phyloP scores from a whole-genome alignment of 2,113 vertebrate species.

The Cricetomys ansorgei region DNA sequence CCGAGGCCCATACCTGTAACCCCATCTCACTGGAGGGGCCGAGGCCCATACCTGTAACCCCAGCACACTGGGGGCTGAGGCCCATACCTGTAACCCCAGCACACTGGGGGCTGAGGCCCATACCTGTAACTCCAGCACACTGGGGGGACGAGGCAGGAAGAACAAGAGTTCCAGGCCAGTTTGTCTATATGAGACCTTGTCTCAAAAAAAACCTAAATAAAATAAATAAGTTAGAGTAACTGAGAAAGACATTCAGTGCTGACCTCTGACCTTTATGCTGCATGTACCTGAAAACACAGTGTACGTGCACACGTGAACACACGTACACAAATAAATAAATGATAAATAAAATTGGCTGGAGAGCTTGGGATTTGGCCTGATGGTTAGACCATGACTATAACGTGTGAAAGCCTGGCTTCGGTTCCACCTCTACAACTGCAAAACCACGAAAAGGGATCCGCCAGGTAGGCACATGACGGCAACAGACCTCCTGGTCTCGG shows the following conservation, averaged over 20 bases:
- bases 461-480: neutral
- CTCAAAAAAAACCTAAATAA: neutral
- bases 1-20: too few species aligned
- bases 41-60: neutral
- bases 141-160: too few species aligned
- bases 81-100: too few species aligned
- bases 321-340: neutral
- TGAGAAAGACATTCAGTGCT: neutral
- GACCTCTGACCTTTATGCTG: neutral
- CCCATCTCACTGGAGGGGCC: too few species aligned
- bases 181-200: neutral
- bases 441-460: neutral
- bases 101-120: too few species aligned
- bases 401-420: neutral
- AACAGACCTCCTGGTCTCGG: slow-evolving; percentile 91
- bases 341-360: neutral
- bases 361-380: neutral
- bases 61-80: too few species aligned
- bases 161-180: too few species aligned
- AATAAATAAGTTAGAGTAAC: neutral
- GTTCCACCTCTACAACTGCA: neutral
- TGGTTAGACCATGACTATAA: neutral
- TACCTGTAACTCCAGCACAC: too few species aligned
- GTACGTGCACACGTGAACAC: too few species aligned
- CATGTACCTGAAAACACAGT: too few species aligned